phyloP scores from a whole-genome alignment of 2,888 invertebrate species.

The Rhodophaea formosa region DNA sequence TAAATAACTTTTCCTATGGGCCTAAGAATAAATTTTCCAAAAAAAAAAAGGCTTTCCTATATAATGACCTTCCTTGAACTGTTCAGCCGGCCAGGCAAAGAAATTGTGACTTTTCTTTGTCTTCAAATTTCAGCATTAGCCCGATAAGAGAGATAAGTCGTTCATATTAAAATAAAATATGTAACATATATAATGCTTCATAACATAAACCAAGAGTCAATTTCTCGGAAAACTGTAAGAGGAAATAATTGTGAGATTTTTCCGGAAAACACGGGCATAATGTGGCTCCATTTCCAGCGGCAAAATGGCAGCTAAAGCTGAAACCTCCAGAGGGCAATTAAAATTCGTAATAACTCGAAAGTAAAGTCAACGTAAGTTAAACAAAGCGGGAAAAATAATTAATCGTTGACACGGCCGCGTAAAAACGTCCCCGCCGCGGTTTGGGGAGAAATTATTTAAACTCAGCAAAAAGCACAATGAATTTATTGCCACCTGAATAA shows the following conservation, averaged over 20 bases:
- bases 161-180: too few relatives aligned
- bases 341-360: slow-evolving; percentile 70
- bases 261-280: background rate
- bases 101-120: too few relatives aligned
- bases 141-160: too few relatives aligned
- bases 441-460: slow-evolving; percentile 47
- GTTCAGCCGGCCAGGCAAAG: too few relatives aligned
- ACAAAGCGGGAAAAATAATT: slow-evolving; percentile 71
- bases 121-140: too few relatives aligned
- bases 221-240: background rate
- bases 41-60: too few relatives aligned
- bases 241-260: background rate
- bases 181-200: background rate
- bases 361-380: slow-evolving; percentile 69
- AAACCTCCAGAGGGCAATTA: slow-evolving; percentile 60
- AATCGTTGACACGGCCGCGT: slow-evolving; percentile 57
- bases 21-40: too few relatives aligned
- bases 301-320: slow-evolving; percentile 46
- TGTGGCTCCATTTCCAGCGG: slow-evolving; percentile 29
- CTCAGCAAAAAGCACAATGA: slow-evolving; percentile 66
- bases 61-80: too few relatives aligned
- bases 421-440: slow-evolving; percentile 45
- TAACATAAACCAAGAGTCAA: background rate
- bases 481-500: slow-evolving; percentile 76
- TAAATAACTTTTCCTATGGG: too few relatives aligned